phyloP scores from a whole-genome alignment of 1,140 invertebrate genomes.

The Paralvinella palmiformis region DNA sequence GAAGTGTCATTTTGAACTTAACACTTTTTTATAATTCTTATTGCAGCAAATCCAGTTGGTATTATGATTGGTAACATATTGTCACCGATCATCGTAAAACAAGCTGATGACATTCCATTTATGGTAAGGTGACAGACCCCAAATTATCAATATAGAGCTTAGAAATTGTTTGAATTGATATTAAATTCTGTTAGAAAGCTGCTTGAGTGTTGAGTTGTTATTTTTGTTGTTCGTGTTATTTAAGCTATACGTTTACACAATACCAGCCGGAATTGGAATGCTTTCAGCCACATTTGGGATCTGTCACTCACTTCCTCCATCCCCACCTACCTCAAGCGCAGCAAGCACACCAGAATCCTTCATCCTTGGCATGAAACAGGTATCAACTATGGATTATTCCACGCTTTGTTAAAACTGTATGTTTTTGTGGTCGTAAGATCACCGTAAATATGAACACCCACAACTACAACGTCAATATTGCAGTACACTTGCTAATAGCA shows the following conservation, averaged over 20 bases:
- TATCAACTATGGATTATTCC: slow-evolving; percentile 11
- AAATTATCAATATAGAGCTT: too few relatives aligned
- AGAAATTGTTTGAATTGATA: too few relatives aligned
- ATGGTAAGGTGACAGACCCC: too few relatives aligned
- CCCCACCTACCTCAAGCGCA: slow-evolving; percentile 45
- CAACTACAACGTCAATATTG: too few relatives aligned
- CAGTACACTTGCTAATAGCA: too few relatives aligned
- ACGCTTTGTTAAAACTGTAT: not conserved
- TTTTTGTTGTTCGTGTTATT: slow-evolving; percentile 15
- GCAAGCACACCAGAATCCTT: slow-evolving; percentile 43
- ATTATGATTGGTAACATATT: slow-evolving; percentile 41
- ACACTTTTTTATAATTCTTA: slow-evolving; percentile 2
- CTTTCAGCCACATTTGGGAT: slow-evolving; percentile 42
- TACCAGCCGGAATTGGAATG: slow-evolving; percentile 24
- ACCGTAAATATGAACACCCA: too few relatives aligned
- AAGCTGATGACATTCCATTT: not conserved
- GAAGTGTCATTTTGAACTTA: not conserved
- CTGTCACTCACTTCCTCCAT: slow-evolving; percentile 39
- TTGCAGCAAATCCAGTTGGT: slow-evolving; percentile 47
- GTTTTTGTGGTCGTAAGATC: not conserved
- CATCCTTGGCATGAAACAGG: slow-evolving; percentile 39
- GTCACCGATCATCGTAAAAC: slow-evolving; percentile 36
- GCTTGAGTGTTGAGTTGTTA: too few relatives aligned
- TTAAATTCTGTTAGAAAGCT: too few relatives aligned
- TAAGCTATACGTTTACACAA: slow-evolving; percentile 37